These are phyloP conservation scores for Drosophila lacteicornis DNA, from an alignment of 1,140 invertebrate genomes.

Conservation along the genomic window DNA sequence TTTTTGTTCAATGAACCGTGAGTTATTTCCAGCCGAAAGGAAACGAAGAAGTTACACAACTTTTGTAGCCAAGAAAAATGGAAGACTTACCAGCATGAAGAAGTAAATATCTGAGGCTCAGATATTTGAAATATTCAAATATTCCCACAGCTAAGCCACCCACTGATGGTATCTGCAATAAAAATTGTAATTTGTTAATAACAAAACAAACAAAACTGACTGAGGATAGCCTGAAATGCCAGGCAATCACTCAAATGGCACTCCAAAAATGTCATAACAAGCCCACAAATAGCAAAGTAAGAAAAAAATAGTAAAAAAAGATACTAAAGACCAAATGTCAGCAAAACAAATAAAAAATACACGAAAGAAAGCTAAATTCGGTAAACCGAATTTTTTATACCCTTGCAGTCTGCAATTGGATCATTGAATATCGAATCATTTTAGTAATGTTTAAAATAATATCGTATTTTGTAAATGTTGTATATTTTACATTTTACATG, in stretches of 20 bases:
- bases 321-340: constrained; percentile 44
- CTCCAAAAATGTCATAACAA: constrained; percentile 59
- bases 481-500: no score
- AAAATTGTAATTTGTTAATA: constrained; percentile 50
- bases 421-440: no score
- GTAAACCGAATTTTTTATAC: no score
- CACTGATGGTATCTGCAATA: constrained; percentile 20
- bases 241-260: constrained; percentile 74
- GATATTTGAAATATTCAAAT: constrained; percentile 29
- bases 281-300: constrained; percentile 23
- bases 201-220: constrained; percentile 10
- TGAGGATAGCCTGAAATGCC: constrained; percentile 48
- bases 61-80: neutral
- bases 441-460: no score
- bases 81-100: constrained; percentile 21
- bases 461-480: no score
- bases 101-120: neutral
- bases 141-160: constrained; percentile 16
- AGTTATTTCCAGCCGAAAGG: constrained; percentile 20
- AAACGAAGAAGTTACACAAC: constrained; percentile 39
- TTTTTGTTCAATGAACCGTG: constrained; percentile 33
- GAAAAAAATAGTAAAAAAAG: constrained; percentile 9
- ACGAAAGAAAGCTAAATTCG: neutral
- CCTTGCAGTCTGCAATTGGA: no score
- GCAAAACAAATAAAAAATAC: constrained; percentile 57